Evolutionary conservation across 2,888 invertebrate species (phyloP).

Genomic region (Tiphia femorata): DNA sequence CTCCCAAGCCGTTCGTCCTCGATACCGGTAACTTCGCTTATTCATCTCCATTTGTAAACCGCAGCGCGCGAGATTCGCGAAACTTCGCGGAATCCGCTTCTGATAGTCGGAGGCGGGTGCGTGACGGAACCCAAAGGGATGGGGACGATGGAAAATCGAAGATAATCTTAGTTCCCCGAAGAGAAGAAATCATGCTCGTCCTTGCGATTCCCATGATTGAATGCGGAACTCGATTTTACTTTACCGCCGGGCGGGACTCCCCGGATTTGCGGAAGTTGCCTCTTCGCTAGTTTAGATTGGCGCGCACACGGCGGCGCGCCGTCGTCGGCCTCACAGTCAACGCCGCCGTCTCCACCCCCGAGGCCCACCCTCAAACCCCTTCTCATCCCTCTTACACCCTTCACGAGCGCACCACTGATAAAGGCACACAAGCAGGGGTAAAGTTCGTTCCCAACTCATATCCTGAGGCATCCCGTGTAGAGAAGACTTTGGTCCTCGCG

Average conservation of each 20-base stretch:
- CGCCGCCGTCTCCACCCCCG: neutral
- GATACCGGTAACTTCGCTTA: no score
- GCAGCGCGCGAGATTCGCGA: neutral
- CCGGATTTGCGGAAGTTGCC: constrained; percentile 56
- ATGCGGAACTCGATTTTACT: constrained; percentile 59
- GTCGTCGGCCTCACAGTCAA: no score
- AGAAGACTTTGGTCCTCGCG: constrained; percentile 19
- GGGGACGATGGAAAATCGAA: constrained; percentile 49
- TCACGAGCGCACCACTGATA: constrained; percentile 49
- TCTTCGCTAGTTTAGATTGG: constrained; percentile 60
- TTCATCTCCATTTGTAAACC: neutral
- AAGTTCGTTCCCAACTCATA: constrained; percentile 62
- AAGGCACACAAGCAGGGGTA: constrained; percentile 54
- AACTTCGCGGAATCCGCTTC: neutral
- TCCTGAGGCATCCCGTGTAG: constrained; percentile 57
- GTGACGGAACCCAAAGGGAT: constrained; percentile 7
- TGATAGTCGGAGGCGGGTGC: neutral
- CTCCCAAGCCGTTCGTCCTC: no score
- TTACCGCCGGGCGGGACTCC: constrained; percentile 44
- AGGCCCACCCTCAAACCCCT: neutral
- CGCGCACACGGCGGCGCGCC: constrained; percentile 43
- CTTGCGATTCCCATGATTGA: constrained; percentile 53
- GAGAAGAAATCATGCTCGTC: constrained; percentile 44
- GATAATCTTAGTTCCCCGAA: constrained; percentile 59
- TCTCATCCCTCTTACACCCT: neutral